These are phyloP conservation scores for Drosophila gunungcola DNA, from an alignment of 1,140 invertebrate genomes.

Conservation along the genomic window DNA sequence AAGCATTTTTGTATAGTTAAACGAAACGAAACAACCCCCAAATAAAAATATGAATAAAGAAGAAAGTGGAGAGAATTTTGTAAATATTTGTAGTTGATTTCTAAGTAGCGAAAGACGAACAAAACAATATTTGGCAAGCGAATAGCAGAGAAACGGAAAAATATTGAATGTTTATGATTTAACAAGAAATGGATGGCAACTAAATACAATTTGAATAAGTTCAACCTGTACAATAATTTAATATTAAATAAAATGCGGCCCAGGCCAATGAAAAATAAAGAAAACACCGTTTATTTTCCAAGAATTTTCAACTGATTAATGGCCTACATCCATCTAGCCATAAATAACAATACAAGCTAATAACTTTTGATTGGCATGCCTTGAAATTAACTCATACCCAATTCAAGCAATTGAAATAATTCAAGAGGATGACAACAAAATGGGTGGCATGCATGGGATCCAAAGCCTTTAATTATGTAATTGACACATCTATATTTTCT, in stretches of 20 bases:
- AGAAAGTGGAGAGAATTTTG: constrained; percentile 44
- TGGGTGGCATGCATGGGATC: constrained; percentile 12
- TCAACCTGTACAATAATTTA: constrained; percentile 84
- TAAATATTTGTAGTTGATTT: constrained; percentile 83
- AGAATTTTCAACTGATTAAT: constrained; percentile 24
- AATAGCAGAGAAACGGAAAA: constrained; percentile 3
- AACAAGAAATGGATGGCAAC: constrained; percentile 63
- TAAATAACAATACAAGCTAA: constrained; percentile 54
- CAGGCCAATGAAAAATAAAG: constrained; percentile 50
- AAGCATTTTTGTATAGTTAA: constrained; percentile 81
- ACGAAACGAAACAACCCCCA: constrained; percentile 9
- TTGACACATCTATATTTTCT: constrained; percentile 59
- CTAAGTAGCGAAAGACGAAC: constrained; percentile 71
- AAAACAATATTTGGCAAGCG: constrained; percentile 20
- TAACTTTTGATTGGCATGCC: constrained; percentile 32
- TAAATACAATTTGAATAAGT: constrained; percentile 83
- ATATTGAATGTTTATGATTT: constrained; percentile 77
- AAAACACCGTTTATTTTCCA: background rate
- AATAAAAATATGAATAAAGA: constrained; percentile 1
- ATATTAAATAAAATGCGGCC: constrained; percentile 75
- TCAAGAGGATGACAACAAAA: constrained; percentile 32
- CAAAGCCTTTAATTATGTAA: constrained; percentile 60
- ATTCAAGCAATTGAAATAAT: constrained; percentile 53
- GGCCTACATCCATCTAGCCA: constrained; percentile 2
- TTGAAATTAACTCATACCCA: constrained; percentile 25